Base-by-base conservation (phyloP, 2,888 invertebrate species). In the Gymnoscelis rufifasciata region DNA sequence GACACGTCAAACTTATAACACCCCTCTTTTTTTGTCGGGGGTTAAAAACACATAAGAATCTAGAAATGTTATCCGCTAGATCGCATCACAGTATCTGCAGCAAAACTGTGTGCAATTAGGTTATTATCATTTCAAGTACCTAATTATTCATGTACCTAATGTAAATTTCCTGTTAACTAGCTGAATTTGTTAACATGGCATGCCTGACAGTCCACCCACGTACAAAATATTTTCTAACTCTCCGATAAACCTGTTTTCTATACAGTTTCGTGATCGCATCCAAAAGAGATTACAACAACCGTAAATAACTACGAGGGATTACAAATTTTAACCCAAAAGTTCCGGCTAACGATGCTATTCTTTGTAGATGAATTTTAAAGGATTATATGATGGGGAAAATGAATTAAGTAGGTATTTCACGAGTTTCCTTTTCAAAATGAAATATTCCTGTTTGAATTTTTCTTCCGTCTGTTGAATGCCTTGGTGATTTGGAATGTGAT, bases 271-370 rank as follows among this genome's bases (percentile, higher is more conserved):
- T 43, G 29, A 38, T 12, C 38, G 36, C 19, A 28, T 7, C 36
- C 14, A 23, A 28, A 24, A 36, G 27, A 45, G 54, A 54, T 52
- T 56, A 54, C 43, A 44, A 42, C 13, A 30, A 45, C 41, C 47
- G 49, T 51, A 52, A 51, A 58, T 56, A 56, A 48, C 51, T 38
- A 49, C 46, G 51, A 49, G 38, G 49, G 51, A 52, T 56, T 50
- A 52, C 29, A 36, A 35, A 38, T 46, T 46, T 52, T 51, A 46
- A 42, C 47, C 51, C 50, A 44, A 47, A 40, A 44, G 35, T 35
- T 46, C 42, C 48, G 45, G 50, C 27, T 38, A 48, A 50, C 35
- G 45, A 43, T 24, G 15, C 15, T 49, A 41, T 28, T 29, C 13
- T 38, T 43, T 38, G 41, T 23, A 36, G 42, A n/a, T 24, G 10